Evolutionary conservation across 37 sponge, comb jelly and placozoan species (phyloP), one percentile per base, ranked within the genome.

Genomic region (Hormiphora californensis): DNA sequence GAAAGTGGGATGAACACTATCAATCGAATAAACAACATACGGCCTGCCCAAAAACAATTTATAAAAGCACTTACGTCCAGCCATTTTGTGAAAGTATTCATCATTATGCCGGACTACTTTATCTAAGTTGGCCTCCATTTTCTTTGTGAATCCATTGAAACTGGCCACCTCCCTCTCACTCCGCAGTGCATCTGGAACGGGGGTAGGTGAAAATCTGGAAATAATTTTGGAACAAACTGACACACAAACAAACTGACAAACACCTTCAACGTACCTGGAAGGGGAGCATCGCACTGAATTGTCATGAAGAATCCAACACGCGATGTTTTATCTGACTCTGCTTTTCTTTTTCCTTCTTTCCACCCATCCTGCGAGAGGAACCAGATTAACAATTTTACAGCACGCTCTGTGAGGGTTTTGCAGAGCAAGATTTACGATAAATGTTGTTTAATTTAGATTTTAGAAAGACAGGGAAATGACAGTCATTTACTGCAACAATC

Each of bases 311-410:
- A 89, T 0, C 88, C 91, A n/a, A 90, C 89, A 31, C 87, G 90
- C 0, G 89, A 85, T 15, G 91, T 35, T 11, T 92, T 92, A 78
- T 96, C 97, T 88, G 91, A 91, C 87, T 96, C 97, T 22, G 97
- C 97, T 21, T 87, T 89, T 39, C 97, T 89, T 86, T 96, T 96
- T 9, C 97, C 97, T 19, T 92, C 93, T 86, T 96, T 96, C 97
- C 97, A 96, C 12, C n/a, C n/a, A n/a, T 89, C 81, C 92, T 91
- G 61, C 28, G 21, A 15, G 21, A 17, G 15, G n/a, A n/a, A n/a
- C n/a, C n/a, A n/a, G n/a, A n/a, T n/a, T n/a, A n/a, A n/a, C n/a
- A n/a, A n/a, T n/a, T n/a, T n/a, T n/a, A n/a, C n/a, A n/a, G n/a
- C n/a, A n/a, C n/a, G n/a, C n/a, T n/a, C n/a, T n/a, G n/a, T n/a